Evolutionary conservation across 2,888 invertebrate genomes (phyloP).

Genomic region (Conistra vaccinii): DNA sequence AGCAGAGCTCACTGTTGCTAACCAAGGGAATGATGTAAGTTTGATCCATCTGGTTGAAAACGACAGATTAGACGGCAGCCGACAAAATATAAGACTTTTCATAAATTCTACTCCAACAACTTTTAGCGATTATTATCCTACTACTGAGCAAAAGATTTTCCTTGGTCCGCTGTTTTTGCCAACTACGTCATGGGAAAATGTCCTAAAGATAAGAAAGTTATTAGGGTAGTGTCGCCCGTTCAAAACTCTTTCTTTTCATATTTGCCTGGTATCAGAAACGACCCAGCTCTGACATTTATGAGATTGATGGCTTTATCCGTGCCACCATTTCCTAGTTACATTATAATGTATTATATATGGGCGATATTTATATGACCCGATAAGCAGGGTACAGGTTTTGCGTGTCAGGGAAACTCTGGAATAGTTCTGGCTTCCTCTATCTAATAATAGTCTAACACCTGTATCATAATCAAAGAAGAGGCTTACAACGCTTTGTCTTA

Average conservation of each 20-base stretch:
- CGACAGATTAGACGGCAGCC: not conserved
- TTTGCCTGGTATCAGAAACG: constrained; percentile 50
- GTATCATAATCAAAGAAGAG: constrained; percentile 4
- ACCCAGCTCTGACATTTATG: constrained; percentile 46
- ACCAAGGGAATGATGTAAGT: not conserved
- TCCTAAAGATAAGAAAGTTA: constrained; percentile 59
- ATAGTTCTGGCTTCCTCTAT: not conserved
- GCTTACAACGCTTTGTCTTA: not conserved
- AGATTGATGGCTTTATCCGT: constrained; percentile 56
- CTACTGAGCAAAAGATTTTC: constrained; percentile 31
- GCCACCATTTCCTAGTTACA: constrained; percentile 22
- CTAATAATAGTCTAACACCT: not conserved
- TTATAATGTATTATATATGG: constrained; percentile 3
- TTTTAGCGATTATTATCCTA: constrained; percentile 21
- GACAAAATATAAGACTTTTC: constrained; percentile 3
- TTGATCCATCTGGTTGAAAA: not conserved
- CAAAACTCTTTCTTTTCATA: constrained; percentile 52
- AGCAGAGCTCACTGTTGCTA: not conserved
- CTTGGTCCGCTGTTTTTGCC: constrained; percentile 16
- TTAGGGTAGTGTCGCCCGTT: constrained; percentile 42
- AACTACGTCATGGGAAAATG: constrained; percentile 36
- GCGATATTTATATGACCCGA: constrained; percentile 22
- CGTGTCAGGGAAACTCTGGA: not conserved
- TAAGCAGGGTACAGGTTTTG: constrained; percentile 12
- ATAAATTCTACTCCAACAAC: constrained; percentile 21